Conservation (phyloP, 2,113 vertebrate genomes). For the Puffinus mauretanicus region DNA sequence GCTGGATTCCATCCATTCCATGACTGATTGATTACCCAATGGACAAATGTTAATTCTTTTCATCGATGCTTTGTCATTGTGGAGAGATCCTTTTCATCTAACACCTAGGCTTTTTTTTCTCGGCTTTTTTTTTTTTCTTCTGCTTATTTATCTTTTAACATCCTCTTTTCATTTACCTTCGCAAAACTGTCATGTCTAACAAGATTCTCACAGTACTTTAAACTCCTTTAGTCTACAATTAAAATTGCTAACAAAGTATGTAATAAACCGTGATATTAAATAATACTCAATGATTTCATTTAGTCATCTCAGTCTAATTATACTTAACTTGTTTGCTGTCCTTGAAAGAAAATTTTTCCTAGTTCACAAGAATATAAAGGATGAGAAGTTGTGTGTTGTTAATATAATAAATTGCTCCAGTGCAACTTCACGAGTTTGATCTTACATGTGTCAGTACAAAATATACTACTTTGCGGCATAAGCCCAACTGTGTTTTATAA, state of each 20-base stretch:
- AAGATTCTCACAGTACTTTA: conserved; percentile 20
- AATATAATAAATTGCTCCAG: conserved; percentile 27
- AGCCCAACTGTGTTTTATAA: conserved; percentile 4
- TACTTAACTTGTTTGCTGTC: conserved; percentile 36
- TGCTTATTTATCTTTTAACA: conserved; percentile 68
- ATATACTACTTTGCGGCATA: neutral
- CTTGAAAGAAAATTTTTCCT: conserved; percentile 10
- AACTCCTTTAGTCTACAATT: conserved; percentile 30
- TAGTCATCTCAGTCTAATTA: conserved; percentile 28
- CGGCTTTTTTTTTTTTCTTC: conserved; percentile 11
- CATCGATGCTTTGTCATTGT: conserved; percentile 78
- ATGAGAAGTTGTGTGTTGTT: neutral
- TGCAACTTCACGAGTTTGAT: conserved; percentile 6
- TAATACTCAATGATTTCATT: conserved; percentile 26
- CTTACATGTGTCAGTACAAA: neutral
- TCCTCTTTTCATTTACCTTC: conserved; percentile 64
- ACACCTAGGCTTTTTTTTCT: conserved; percentile 63
- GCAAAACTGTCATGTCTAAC: conserved; percentile 55
- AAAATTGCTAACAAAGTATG: conserved; percentile 34
- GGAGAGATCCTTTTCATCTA: conserved; percentile 74
- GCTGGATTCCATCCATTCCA: conserved; percentile 88
- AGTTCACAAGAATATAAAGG: neutral
- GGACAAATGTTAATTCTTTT: conserved; percentile 95
- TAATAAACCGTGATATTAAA: conserved; percentile 41
- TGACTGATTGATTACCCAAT: conserved; percentile 87